Conservation (phyloP, 1,140 invertebrate genomes). For the Octopus sinensis region DNA sequence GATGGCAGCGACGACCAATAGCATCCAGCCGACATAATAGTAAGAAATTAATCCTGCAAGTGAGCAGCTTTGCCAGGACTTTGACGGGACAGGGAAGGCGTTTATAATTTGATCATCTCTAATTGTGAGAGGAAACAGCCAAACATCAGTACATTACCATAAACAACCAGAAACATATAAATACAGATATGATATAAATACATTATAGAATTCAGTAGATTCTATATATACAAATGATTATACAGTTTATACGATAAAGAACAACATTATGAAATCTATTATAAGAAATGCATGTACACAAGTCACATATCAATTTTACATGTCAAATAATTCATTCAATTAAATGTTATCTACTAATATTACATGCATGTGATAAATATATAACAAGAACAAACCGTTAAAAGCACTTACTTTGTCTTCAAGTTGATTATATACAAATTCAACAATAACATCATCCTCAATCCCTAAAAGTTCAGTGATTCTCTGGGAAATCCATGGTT, state of each 20-base stretch:
- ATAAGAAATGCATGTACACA: no score
- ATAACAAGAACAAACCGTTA: no score
- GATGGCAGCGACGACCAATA: slow-evolving; percentile 3
- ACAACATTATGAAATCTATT: no score
- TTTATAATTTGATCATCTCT: slow-evolving; percentile 42
- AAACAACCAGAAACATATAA: slow-evolving; percentile 9
- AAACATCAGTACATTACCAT: slow-evolving; percentile 34
- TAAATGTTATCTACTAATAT: no score
- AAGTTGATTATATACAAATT: slow-evolving; percentile 98
- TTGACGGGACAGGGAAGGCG: slow-evolving; percentile 31
- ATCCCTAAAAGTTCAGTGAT: slow-evolving; percentile 86
- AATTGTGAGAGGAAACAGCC: slow-evolving; percentile 45
- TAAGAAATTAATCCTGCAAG: slow-evolving; percentile 18
- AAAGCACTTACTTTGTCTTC: slow-evolving; percentile 64
- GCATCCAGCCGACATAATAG: slow-evolving; percentile 13
- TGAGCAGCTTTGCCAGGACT: slow-evolving; percentile 34
- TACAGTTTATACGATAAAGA: no score
- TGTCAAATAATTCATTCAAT: no score
- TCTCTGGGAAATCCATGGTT: slow-evolving; percentile 97
- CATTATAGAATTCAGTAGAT: no score
- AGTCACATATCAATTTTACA: no score
- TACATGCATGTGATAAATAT: no score
- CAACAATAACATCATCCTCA: slow-evolving; percentile 96
- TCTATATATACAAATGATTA: no score
- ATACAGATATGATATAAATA: no score